These are phyloP conservation scores for Drosophila tsacasi DNA, from an alignment of 1,140 invertebrate genomes.

Conservation along the genomic window DNA sequence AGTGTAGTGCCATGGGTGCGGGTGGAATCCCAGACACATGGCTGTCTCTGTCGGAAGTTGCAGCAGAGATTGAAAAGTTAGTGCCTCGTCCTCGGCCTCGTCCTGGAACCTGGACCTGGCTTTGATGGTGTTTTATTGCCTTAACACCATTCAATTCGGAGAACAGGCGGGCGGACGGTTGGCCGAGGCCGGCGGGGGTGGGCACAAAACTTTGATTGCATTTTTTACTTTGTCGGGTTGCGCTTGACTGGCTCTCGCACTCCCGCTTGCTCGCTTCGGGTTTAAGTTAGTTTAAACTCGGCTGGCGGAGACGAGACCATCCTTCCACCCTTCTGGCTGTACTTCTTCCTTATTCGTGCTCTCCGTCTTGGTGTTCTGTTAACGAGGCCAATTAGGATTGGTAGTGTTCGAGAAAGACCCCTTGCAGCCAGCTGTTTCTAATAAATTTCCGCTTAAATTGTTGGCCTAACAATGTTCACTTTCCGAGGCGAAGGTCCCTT, in stretches of 20 bases:
- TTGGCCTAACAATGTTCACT: conserved; percentile 66
- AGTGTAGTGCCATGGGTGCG: background rate
- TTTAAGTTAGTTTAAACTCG: conserved; percentile 78
- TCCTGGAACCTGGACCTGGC: conserved; percentile 26
- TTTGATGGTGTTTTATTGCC: conserved; percentile 77
- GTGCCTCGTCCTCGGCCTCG: conserved; percentile 23
- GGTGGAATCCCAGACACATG: conserved; percentile 24
- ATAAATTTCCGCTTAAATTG: conserved; percentile 83
- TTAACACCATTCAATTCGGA: conserved; percentile 67
- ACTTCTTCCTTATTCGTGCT: conserved; percentile 8
- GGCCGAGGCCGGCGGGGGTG: background rate
- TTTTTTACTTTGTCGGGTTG: conserved; percentile 50
- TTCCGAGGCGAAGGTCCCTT: background rate
- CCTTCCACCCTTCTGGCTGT: background rate
- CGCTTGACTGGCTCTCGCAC: conserved; percentile 10
- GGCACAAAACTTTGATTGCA: conserved; percentile 79
- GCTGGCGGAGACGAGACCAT: conserved; percentile 6
- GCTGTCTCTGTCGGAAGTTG: conserved; percentile 59
- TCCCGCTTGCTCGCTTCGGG: conserved; percentile 30
- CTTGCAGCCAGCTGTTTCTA: conserved; percentile 72
- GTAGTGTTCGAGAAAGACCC: conserved; percentile 26
- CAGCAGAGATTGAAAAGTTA: conserved; percentile 80
- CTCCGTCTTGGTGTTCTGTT: conserved; percentile 57
- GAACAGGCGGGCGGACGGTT: background rate
- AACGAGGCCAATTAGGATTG: conserved; percentile 75